Evolutionary conservation across 1,140 invertebrate genomes (phyloP).

Genomic region (Metaphire vulgaris): DNA sequence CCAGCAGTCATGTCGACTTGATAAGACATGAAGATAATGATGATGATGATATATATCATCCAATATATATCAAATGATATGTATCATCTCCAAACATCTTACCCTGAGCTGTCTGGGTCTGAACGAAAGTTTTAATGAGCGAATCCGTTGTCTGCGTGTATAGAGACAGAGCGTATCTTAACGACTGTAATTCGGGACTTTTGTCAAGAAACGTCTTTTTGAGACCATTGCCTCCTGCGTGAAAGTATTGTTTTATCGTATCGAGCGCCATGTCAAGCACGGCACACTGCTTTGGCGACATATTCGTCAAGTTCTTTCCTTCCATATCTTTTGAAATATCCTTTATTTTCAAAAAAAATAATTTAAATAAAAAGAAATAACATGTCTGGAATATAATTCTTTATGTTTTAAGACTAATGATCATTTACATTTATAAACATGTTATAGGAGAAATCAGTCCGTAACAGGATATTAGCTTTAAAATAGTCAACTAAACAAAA

Average conservation of each 20-base stretch:
- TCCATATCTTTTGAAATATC: neutral
- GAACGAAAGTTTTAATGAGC: slow-evolving; percentile 97
- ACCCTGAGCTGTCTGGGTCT: slow-evolving; percentile 93
- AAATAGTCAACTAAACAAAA: no score
- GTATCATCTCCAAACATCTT: no score
- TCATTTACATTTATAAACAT: no score
- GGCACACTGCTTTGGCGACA: slow-evolving; percentile 98
- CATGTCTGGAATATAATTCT: no score
- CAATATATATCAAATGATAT: no score
- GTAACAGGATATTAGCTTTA: no score
- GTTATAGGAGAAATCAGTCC: no score
- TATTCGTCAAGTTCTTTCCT: slow-evolving; percentile 55
- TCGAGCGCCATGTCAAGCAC: slow-evolving; percentile 93
- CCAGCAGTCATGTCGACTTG: no score
- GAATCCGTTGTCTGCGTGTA: slow-evolving; percentile 99
- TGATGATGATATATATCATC: no score
- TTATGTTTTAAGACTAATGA: no score
- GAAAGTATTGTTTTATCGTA: slow-evolving; percentile 98
- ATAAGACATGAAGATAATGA: neutral
- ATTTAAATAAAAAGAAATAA: no score
- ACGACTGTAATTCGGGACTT: slow-evolving; percentile 87
- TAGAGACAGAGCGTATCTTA: slow-evolving; percentile 92
- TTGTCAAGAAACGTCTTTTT: slow-evolving; percentile 99
- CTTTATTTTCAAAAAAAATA: no score
- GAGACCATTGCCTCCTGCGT: slow-evolving; percentile 95